Evolutionary conservation across 2,113 vertebrate species (phyloP).

Genomic region (Planiliza haematocheilus): DNA sequence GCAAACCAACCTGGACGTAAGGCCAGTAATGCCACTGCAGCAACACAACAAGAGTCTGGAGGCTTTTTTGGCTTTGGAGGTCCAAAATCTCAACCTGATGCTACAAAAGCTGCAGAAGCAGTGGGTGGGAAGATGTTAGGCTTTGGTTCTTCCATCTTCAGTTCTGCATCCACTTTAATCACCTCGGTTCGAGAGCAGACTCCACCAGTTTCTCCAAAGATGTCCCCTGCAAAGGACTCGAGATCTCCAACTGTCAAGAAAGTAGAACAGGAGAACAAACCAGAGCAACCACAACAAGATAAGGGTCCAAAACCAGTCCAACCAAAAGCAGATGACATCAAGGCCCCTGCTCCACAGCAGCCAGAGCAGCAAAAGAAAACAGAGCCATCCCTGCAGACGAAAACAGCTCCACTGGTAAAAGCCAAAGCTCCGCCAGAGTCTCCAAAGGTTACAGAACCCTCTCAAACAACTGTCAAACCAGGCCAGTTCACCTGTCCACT

Average conservation of each 20-base stretch:
- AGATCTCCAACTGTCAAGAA: conserved; percentile 51
- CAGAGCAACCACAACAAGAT: conserved; percentile 40
- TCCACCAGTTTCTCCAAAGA: conserved; percentile 75
- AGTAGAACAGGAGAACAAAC: conserved; percentile 48
- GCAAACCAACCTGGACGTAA: conserved; percentile 65
- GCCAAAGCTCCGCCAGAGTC: conserved; percentile 50
- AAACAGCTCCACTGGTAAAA: conserved; percentile 44
- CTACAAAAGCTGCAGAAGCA: conserved; percentile 84
- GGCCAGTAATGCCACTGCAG: conserved; percentile 77
- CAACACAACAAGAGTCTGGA: conserved; percentile 74
- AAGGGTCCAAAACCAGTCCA: conserved; percentile 52
- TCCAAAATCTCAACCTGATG: conserved; percentile 80
- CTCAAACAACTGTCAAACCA: conserved; percentile 53
- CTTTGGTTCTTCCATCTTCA: conserved; percentile 81
- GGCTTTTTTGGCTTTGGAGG: conserved; percentile 81
- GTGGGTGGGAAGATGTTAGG: conserved; percentile 88
- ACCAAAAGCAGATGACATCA: conserved; percentile 60
- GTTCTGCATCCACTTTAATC: conserved; percentile 80
- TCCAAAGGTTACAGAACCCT: conserved; percentile 53
- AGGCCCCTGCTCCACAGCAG: conserved; percentile 40
- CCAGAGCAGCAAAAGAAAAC: conserved; percentile 50
- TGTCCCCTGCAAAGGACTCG: conserved; percentile 56
- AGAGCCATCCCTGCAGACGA: conserved; percentile 48
- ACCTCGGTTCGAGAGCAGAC: conserved; percentile 79
- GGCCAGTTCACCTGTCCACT: conserved; percentile 85